Percentiles rank a stretch among this genome's conserved stretches.
Evolutionary conservation across 1,140 invertebrate species (phyloP).

Genomic region (Drosophila bifasciata): DNA sequence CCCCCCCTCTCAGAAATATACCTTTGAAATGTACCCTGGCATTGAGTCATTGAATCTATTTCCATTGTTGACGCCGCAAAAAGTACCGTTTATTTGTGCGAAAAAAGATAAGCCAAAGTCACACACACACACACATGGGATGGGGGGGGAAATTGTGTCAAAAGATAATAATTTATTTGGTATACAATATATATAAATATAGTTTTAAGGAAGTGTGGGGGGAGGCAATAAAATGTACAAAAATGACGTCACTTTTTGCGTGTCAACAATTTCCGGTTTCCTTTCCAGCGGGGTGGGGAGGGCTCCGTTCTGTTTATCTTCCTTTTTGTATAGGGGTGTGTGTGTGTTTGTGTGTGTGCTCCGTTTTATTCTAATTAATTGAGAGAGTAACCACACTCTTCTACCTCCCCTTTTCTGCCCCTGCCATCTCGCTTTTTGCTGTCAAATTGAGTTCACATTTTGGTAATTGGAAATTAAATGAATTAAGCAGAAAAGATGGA

Average conservation of each 20-base stretch:
- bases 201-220: not conserved
- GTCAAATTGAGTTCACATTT: constrained; percentile 34
- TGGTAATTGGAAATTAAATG: constrained; percentile 68
- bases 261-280: constrained; percentile 57
- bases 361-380: constrained; percentile 61
- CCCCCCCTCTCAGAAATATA: too few relatives aligned
- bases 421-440: not conserved
- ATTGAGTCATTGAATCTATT: constrained; percentile 71
- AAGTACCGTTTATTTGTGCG: constrained; percentile 36
- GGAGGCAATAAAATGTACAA: not conserved
- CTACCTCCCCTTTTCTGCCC: too few relatives aligned
- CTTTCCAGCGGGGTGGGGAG: too few relatives aligned
- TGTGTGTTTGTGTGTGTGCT: constrained; percentile 15
- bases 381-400: constrained; percentile 27
- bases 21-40: constrained; percentile 7
- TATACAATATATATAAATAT: constrained; percentile 11
- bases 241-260: constrained; percentile 53
- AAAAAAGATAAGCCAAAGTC: constrained; percentile 56
- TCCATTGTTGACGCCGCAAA: constrained; percentile 63
- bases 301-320: too few relatives aligned
- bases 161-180: constrained; percentile 60
- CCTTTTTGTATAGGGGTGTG: constrained; percentile 5
- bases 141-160: constrained; percentile 67
- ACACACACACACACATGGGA: not conserved
- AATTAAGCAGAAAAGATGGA: constrained; percentile 63